Conservation (phyloP, 2,113 vertebrate species). For the Ptilorrhoa leucosticta region DNA sequence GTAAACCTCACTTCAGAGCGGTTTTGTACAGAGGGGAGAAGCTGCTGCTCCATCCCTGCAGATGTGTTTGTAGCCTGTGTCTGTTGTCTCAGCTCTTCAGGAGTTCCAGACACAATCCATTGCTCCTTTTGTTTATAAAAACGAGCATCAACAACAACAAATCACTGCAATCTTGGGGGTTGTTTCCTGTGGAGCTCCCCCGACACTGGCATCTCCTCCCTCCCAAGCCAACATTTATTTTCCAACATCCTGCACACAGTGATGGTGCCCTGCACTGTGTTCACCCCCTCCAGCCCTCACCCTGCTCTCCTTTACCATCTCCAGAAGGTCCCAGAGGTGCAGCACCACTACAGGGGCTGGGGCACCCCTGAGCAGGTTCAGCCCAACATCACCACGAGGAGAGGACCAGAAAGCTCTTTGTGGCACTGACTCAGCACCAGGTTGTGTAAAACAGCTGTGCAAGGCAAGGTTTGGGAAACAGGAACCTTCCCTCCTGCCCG, state of each 20-base stretch:
- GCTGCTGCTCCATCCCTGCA: background rate
- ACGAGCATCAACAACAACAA: background rate
- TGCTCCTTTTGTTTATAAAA: background rate
- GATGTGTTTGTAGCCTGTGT: background rate
- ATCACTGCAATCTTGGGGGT: background rate
- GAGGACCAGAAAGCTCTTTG: background rate
- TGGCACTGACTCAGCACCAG: background rate
- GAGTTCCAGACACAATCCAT: background rate
- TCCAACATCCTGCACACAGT: background rate
- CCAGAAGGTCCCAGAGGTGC: background rate
- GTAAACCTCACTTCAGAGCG: background rate
- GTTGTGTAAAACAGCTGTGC: background rate
- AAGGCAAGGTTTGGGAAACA: background rate
- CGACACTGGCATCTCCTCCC: background rate
- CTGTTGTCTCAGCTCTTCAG: background rate
- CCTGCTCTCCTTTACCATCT: background rate
- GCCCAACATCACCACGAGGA: fast-evolving
- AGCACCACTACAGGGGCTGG: background rate
- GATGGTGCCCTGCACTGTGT: fast-evolving
- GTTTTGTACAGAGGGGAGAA: background rate
- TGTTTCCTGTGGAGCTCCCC: background rate
- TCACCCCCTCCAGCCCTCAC: background rate
- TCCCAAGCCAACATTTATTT: background rate
- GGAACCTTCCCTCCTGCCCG: background rate
- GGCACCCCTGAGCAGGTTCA: background rate